Conservation (phyloP, 2,888 invertebrate species). For the Drosophila leonis region DNA sequence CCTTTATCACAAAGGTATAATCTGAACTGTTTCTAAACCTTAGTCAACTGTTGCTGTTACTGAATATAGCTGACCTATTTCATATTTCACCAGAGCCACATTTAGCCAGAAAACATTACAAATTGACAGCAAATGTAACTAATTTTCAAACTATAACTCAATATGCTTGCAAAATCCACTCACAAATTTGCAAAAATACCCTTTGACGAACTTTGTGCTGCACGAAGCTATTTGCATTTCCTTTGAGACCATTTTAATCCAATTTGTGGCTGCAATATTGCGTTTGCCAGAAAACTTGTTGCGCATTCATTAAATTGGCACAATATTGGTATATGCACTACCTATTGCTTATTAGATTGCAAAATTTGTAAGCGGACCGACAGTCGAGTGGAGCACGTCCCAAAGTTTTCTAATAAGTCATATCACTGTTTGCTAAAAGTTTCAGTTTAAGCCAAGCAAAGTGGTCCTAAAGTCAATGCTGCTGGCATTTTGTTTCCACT, state of each 20-base stretch:
- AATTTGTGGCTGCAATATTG: neutral
- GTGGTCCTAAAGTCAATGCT: neutral
- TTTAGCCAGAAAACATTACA: neutral
- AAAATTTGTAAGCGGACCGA: conserved; percentile 8
- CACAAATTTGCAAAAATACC: neutral
- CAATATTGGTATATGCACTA: neutral
- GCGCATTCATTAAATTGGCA: neutral
- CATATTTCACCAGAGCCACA: neutral
- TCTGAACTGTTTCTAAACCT: neutral
- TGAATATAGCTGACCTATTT: neutral
- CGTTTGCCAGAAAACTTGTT: neutral
- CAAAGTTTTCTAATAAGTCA: conserved; percentile 9
- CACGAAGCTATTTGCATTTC: neutral
- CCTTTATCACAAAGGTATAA: neutral
- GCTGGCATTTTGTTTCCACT: neutral
- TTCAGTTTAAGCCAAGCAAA: neutral
- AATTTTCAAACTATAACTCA: neutral
- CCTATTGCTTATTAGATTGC: neutral
- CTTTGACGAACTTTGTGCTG: neutral
- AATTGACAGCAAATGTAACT: neutral
- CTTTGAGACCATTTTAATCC: neutral
- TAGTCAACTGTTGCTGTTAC: neutral
- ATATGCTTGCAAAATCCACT: neutral
- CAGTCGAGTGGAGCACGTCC: conserved; percentile 3
- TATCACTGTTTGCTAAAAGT: conserved; percentile 3